Evolutionary conservation across 2,797 vertebrate species (phyloP), one percentile per base, ranked within the genome.

Genomic region (Chloroceryle inda): DNA sequence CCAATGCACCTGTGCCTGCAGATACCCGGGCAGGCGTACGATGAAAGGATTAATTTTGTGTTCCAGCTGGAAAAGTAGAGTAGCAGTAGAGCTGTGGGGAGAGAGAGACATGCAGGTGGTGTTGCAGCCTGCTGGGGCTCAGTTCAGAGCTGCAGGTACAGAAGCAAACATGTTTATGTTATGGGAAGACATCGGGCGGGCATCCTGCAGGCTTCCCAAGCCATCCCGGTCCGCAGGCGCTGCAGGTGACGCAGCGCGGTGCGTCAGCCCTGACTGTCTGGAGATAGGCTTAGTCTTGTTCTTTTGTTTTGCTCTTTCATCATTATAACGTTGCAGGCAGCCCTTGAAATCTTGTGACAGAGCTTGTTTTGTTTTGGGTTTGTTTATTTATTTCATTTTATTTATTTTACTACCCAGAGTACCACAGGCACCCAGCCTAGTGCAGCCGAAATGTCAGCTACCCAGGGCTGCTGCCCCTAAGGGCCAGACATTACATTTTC

Each of bases 361-460:
- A 16, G 23, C n/a, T 27, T 53, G 26, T 35, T 45, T 45, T 45
- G 45, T 11, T 45, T 45, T 21, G 44, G 11, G 20, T 45, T 45
- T 45, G 21, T 45, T 45, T 45, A 45, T 45, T 22, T 45, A 22
- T 22, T 22, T 45, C 11, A 45, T 45, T 45, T 45, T 45, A 21
- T 45, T 45, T 45, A 45, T 22, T 45, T 45, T 45, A 45, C 45
- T 45, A 45, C 45, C 21, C 80, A 68, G 35, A 88, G 72, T 61
- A 49, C 8, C 22, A 5, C 10, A 33, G 37, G 8, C 26, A 24
- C 10, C 8, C 37, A 12, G 27, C 15, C 35, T 26, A 0, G 0
- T 37, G 5, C 1, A n/a, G 53, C 21, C 53, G 31, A 3, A 21
- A 22, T 21, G 45, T 45, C 45, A 45, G 11, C 49, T 33, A 33